Conservation (phyloP, 2,797 vertebrate genomes). For the Coendou prehensilis region DNA sequence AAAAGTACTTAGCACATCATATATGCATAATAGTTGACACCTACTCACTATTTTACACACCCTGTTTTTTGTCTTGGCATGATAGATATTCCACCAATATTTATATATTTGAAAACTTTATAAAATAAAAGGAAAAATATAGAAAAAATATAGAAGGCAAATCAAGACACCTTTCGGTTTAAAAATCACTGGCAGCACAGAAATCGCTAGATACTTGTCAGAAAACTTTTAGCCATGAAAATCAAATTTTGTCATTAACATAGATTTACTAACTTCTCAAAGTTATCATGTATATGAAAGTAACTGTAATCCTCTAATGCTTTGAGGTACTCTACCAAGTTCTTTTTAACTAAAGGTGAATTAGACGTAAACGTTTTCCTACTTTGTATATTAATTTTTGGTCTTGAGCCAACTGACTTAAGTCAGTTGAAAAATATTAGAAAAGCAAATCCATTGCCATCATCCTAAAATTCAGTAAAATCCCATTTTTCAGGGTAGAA, state of each 20-base stretch:
- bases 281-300: not conserved
- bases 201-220: not conserved
- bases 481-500: not conserved
- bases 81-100: not conserved
- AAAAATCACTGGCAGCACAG: not conserved
- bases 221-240: not conserved
- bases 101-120: constrained; percentile 15
- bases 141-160: not conserved
- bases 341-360: not conserved
- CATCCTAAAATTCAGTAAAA: constrained; percentile 18
- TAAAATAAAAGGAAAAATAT: not conserved
- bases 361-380: not conserved
- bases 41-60: not conserved
- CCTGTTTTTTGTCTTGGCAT: not conserved
- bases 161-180: not conserved
- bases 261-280: constrained; percentile 1
- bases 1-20: not conserved
- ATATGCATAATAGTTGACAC: not conserved
- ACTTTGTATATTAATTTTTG: constrained; percentile 32
- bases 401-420: not conserved
- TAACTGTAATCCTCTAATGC: not conserved
- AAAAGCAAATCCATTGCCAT: constrained; percentile 20
- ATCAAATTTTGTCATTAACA: constrained; percentile 3
- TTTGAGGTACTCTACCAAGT: not conserved
- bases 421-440: constrained; percentile 48